A percentile compares a stretch with the other conserved stretches of the same genome.
These are phyloP conservation scores for Pampusana beccarii DNA, from an alignment of 2,113 vertebrate genomes.

Conservation along the genomic window DNA sequence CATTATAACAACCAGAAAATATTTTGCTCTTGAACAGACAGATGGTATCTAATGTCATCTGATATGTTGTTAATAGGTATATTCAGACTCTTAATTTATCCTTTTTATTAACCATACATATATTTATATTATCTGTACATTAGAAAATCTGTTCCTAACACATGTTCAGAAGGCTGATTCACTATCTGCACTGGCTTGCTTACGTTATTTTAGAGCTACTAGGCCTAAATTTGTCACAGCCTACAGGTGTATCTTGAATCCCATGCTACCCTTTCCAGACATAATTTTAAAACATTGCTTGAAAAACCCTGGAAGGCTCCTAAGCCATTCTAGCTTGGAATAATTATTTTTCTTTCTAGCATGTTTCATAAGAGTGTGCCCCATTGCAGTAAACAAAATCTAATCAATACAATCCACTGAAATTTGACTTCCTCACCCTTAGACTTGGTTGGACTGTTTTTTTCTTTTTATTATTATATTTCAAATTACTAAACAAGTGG, in stretches of 20 bases:
- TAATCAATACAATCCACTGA: slow-evolving; percentile 52
- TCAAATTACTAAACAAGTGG: slow-evolving; percentile 11
- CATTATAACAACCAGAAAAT: not conserved
- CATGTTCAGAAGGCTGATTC: not conserved
- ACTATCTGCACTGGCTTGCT: not conserved
- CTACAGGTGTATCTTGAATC: slow-evolving; percentile 18
- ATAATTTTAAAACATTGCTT: slow-evolving; percentile 56
- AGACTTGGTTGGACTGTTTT: not conserved
- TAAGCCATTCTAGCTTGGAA: slow-evolving; percentile 25
- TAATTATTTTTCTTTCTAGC: slow-evolving; percentile 14
- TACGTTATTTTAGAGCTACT: slow-evolving; percentile 8
- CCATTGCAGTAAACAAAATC: slow-evolving; percentile 42
- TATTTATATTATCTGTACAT: not conserved
- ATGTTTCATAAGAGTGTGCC: not conserved
- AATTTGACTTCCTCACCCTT: slow-evolving; percentile 56
- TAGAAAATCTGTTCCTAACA: not conserved
- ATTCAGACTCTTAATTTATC: not conserved
- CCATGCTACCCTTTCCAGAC: not conserved
- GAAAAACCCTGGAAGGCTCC: slow-evolving; percentile 47
- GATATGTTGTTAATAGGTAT: not conserved
- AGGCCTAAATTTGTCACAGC: not conserved
- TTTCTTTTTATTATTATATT: not conserved
- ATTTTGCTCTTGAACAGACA: not conserved
- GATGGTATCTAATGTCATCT: not conserved
- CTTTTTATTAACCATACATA: not conserved